Evolutionary conservation across 1,140 invertebrate genomes (phyloP), one percentile per base, ranked within the genome.

Genomic region (Akabosia matsudoensis): DNA sequence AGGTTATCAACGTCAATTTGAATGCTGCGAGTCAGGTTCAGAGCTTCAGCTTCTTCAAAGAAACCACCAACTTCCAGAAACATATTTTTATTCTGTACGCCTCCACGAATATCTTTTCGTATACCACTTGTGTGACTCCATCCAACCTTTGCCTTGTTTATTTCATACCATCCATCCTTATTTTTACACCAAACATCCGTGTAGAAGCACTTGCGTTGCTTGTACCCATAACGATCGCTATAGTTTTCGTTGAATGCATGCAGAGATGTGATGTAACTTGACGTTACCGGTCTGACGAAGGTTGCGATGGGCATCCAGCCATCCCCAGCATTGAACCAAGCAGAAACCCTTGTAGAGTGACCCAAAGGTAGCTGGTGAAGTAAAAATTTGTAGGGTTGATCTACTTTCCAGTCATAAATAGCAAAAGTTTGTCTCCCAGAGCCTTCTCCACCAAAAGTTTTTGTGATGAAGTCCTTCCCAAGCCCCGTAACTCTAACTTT

Each of bases 21-120:
- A n/a, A n/a, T n/a, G n/a, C n/a, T n/a, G n/a, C n/a, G n/a, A n/a
- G n/a, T n/a, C n/a, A n/a, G n/a, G n/a, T n/a, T n/a, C n/a, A n/a
- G n/a, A n/a, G n/a, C n/a, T n/a, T n/a, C n/a, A n/a, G n/a, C 37
- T 45, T 22, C 54, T 7, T 61, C 54, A 61, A 61, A 61, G 54
- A 10, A 61, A 61, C 54, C 54, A 22, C 54, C 7, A 22, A n/a
- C 24, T 22, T 61, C 24, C 4, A 61, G 54, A 22, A n/a, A 61
- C 7, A 61, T 10, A 22, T 14, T n/a, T 14, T 13, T 10, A 7
- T 22, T 22, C 24, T 61, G 13, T 24, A 61, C 7, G 13, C 54
- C 54, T 10, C 7, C 54, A 22, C 24, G 14, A 61, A 61, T 4
- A 22, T 61, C 54, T 4, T 14, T 22, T 7, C 54, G 54, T n/a